These are phyloP conservation scores for Melangyna quadrimaculata DNA, from an alignment of 2,888 invertebrate genomes.

Conservation along the genomic window DNA sequence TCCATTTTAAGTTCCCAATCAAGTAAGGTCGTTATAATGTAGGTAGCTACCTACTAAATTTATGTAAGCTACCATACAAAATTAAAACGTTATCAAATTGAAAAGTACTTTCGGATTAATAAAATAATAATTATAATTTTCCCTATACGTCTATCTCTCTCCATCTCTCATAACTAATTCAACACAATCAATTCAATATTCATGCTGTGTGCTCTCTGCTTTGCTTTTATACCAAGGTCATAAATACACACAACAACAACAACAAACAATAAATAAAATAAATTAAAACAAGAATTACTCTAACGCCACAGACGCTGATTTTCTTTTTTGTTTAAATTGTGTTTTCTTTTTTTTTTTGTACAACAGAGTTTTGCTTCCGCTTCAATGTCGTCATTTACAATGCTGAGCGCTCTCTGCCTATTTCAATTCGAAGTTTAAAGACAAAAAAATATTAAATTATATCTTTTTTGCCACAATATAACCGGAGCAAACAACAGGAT, in stretches of 20 bases:
- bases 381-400: constrained; percentile 20
- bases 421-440: constrained; percentile 1
- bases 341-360: background rate
- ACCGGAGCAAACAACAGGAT: constrained; percentile 41
- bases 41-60: no score
- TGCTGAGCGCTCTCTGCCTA: constrained; percentile 5
- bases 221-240: constrained; percentile 29
- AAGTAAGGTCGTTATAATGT: no score
- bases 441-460: background rate
- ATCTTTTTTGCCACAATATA: background rate
- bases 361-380: constrained; percentile 8
- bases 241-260: background rate
- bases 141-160: background rate
- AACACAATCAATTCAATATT: background rate
- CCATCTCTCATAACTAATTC: constrained; percentile 33
- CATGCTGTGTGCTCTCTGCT: background rate
- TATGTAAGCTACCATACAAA: background rate
- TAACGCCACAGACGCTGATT: constrained; percentile 55
- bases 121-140: constrained; percentile 5
- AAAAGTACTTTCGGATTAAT: constrained; percentile 19
- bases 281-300: no score
- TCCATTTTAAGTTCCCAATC: background rate
- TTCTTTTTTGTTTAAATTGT: constrained; percentile 25
- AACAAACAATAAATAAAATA: background rate
- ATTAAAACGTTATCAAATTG: constrained; percentile 5